Conservation (phyloP, 2,888 invertebrate genomes). For the Hypsopygia costalis region DNA sequence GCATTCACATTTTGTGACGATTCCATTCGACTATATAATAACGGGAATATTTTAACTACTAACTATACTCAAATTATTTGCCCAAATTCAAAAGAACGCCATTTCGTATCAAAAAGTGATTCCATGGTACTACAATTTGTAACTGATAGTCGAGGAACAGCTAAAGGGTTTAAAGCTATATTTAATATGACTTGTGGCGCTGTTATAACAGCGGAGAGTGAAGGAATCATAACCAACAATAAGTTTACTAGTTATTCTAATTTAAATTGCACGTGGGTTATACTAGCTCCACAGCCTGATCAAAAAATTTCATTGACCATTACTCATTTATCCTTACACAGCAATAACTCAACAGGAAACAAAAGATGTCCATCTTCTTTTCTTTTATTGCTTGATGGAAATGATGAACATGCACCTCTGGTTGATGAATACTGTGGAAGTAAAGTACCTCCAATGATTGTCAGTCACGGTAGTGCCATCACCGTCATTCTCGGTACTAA, state of each 20-base stretch:
- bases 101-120: slow-evolving; percentile 81
- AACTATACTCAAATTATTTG: slow-evolving; percentile 74
- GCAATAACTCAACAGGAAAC: slow-evolving; percentile 35
- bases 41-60: slow-evolving; percentile 30
- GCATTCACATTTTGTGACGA: slow-evolving; percentile 36
- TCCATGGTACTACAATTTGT: slow-evolving; percentile 84
- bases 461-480: slow-evolving; percentile 84
- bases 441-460: slow-evolving; percentile 83
- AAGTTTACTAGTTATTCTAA: slow-evolving; percentile 41
- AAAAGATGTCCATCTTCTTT: slow-evolving; percentile 54
- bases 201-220: slow-evolving; percentile 71
- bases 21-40: slow-evolving; percentile 58
- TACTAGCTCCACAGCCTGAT: slow-evolving; percentile 75
- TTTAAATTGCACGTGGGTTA: slow-evolving; percentile 86
- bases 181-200: slow-evolving; percentile 87
- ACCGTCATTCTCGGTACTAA: slow-evolving; percentile 67
- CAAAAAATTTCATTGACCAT: slow-evolving; percentile 86
- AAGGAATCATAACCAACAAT: slow-evolving; percentile 76
- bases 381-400: slow-evolving; percentile 85
- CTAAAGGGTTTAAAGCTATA: slow-evolving; percentile 89
- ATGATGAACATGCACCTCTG: slow-evolving; percentile 81
- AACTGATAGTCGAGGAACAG: slow-evolving; percentile 76
- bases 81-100: slow-evolving; percentile 47
- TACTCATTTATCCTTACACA: slow-evolving; percentile 77
- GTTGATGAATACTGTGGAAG: slow-evolving; percentile 84